Conservation (phyloP, 2,113 vertebrate genomes). For the Pedetes capensis region DNA sequence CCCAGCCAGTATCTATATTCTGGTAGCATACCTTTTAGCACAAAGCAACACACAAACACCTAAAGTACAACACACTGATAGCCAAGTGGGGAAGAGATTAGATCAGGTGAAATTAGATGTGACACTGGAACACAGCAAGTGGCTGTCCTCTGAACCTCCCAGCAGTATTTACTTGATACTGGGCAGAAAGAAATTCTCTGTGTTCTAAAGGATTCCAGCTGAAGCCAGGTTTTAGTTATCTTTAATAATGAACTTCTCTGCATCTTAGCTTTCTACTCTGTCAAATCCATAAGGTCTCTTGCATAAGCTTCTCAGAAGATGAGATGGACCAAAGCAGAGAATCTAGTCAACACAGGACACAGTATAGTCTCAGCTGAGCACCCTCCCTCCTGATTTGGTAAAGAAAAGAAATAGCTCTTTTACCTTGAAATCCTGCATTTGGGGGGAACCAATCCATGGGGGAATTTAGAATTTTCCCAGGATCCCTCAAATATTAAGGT, state of each 20-base stretch:
- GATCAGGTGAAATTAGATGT: background rate
- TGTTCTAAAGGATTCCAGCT: background rate
- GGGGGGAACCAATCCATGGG: background rate
- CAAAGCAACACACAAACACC: too few relatives aligned
- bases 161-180: background rate
- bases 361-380: background rate
- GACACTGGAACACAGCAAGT: background rate
- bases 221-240: background rate
- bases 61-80: too few relatives aligned
- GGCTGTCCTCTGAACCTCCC: background rate
- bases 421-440: background rate
- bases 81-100: too few relatives aligned
- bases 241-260: constrained; percentile 21
- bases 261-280: background rate
- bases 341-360: too few relatives aligned
- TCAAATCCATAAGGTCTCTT: background rate
- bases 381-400: background rate
- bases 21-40: too few relatives aligned
- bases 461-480: background rate
- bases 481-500: background rate
- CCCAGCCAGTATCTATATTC: too few relatives aligned
- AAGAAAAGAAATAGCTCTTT: background rate
- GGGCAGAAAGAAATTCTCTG: background rate
- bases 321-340: background rate
- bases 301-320: background rate